Base-by-base conservation (phyloP, 2,888 invertebrate genomes). In the Agonopterix heracliana region DNA sequence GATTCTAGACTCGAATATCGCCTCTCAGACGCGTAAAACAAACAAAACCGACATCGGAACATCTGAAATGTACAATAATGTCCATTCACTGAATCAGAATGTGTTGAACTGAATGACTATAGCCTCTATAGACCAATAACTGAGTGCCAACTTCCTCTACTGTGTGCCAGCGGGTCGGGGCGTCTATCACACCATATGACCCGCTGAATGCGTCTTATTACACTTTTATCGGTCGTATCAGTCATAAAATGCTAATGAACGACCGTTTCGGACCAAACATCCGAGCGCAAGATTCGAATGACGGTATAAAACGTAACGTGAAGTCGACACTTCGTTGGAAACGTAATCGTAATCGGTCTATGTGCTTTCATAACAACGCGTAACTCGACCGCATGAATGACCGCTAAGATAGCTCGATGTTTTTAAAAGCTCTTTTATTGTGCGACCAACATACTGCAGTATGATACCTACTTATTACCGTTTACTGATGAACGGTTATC, bases 221-320 rank as follows among this genome's bases (percentile, higher is more conserved):
- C 86, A 85, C 72, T 80, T 86, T 87, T 87, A 88, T 87, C 81
- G 85, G 76, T 78, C 83, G 84, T 88, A 88, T 88, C 81, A 82
- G 73, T 88, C 88, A 85, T 88, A 87, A 88, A 88, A 87, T 87
- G 85, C 82, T 87, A 88, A 88, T 88, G 87, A 86, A 86, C 78
- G 80, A 75, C 71, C 82, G 72, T 79, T 78, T 80, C 78, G 82
- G 84, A 80, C 84, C 84, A 88, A 88, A 88, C 86, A 88, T 87
- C 86, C 85, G 87, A 87, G 84, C 78, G 71, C 77, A 73, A 86
- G 86, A 86, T 87, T 88, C 88, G 77, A 86, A 83, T 88, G 88
- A 83, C 87, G 78, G 74, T 78, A 83, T 85, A 77, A 85, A 85
- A 81, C 78, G 87, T 83, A 87, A 88, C 82, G 76, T 73, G 88